Base-by-base conservation (phyloP, 2,797 vertebrate species). In the Artibeus lituratus region DNA sequence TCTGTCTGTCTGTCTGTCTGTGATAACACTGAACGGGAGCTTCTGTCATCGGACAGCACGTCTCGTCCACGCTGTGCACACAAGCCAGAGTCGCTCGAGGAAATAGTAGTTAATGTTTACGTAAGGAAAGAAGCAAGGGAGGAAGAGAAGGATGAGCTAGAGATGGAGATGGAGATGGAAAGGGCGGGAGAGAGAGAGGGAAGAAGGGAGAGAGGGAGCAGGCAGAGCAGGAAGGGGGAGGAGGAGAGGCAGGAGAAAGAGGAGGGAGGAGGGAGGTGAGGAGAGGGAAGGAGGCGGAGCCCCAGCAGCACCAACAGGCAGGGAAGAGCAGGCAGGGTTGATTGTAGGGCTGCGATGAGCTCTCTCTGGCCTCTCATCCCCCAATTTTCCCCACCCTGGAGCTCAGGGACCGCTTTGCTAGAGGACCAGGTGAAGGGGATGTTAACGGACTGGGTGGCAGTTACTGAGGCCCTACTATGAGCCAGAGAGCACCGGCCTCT, bases 41-140 rank as follows among this genome's bases (percentile, higher is more conserved):
- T 10, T 14, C n/a, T 19, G 86, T n/a, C 8, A 3, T 0, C 3
- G 7, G 49, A n/a, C 12, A 4, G 19, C 15, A 4, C 1, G 3
- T 4, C 29, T 65, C 32, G 1, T 4, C 24, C 14, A 1, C 2
- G 42, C 10, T 7, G 32, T 5, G 21, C 22, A 0, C 44, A 10
- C 29, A 47, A 24, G 62, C 69, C 49, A 14, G 92, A 21, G 15
- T 70, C 53, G n/a, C 10, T n/a, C 26, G 12, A 1, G 22, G 49
- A 65, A 72, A 72, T 18, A 1, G 26, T 11, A 39, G 67, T 51
- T 29, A 10, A 18, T 44, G 53, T 15, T 84, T 49, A 65, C 35
- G 37, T n/a, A 65, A 93, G 39, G 35, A 51, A 89, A n/a, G 53
- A 59, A 77, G 15, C 10, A 35, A 65, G 3, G 10, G 4, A 62